These are phyloP conservation scores for Nothoprocta pentlandii DNA, from an alignment of 2,113 vertebrate genomes.

Conservation along the genomic window DNA sequence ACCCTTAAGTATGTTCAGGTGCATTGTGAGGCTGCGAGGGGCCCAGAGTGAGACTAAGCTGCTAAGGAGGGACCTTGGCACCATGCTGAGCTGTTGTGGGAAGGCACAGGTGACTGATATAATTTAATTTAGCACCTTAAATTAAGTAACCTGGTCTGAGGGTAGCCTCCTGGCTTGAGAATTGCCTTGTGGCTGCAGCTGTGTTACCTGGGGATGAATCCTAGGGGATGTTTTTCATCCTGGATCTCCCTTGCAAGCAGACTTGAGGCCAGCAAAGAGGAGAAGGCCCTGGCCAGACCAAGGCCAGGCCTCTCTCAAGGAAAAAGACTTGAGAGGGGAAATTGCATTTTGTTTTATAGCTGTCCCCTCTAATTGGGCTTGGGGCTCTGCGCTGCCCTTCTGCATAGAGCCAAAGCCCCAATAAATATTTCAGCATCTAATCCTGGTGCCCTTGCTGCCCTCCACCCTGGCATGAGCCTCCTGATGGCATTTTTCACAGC, in stretches of 20 bases:
- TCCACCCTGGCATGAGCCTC: rapidly evolving
- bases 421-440: slow-evolving; percentile 15
- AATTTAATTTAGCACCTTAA: neutral
- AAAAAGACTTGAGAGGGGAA: neutral
- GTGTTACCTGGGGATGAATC: neutral
- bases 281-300: neutral
- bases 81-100: neutral
- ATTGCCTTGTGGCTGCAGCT: neutral
- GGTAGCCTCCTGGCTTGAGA: neutral
- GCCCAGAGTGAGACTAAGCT: too few species aligned
- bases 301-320: too few species aligned
- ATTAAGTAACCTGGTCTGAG: neutral
- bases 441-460: neutral
- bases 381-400: neutral
- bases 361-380: neutral
- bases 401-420: neutral
- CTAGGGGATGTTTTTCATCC: neutral
- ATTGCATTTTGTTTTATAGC: rapidly evolving
- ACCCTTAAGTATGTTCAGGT: neutral
- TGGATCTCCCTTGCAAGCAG: neutral
- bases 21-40: neutral
- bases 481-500: neutral
- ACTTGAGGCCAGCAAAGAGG: neutral
- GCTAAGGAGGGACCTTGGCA: neutral
- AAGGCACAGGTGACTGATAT: too few species aligned